phyloP scores from a whole-genome alignment of 1,140 invertebrate genomes.

The Anoplophora glabripennis region DNA sequence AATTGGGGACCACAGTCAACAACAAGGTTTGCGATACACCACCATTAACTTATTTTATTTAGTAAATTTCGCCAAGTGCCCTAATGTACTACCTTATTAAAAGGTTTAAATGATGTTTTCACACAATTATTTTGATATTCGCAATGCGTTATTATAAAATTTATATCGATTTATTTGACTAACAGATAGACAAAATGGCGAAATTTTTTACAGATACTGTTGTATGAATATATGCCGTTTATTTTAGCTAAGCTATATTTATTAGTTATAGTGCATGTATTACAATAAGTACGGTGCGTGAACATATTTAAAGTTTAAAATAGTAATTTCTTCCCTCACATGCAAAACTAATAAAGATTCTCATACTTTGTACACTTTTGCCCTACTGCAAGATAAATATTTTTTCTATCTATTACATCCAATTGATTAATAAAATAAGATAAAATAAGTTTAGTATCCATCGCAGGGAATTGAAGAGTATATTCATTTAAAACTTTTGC shows the following conservation, averaged over 20 bases:
- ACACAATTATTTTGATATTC: neutral
- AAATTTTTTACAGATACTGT: neutral
- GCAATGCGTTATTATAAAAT: neutral
- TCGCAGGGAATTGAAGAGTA: neutral
- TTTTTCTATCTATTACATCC: neutral
- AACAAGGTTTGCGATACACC: neutral
- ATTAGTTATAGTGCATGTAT: conserved; percentile 15
- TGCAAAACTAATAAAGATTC: no score
- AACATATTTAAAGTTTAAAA: conserved; percentile 4
- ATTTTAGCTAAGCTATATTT: conserved; percentile 14
- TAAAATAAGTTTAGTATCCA: no score
- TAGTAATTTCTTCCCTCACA: no score
- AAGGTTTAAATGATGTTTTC: neutral
- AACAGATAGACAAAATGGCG: neutral
- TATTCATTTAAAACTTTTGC: conserved; percentile 1
- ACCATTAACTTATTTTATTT: neutral
- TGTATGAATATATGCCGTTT: neutral
- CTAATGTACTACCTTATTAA: neutral
- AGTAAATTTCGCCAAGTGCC: neutral
- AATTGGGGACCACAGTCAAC: neutral
- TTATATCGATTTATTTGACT: neutral
- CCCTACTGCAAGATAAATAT: no score
- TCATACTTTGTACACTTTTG: neutral
- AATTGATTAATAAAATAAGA: neutral
- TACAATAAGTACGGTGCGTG: conserved; percentile 17